Base-by-base conservation (phyloP, 2,797 vertebrate species). In the Tapirus indicus region DNA sequence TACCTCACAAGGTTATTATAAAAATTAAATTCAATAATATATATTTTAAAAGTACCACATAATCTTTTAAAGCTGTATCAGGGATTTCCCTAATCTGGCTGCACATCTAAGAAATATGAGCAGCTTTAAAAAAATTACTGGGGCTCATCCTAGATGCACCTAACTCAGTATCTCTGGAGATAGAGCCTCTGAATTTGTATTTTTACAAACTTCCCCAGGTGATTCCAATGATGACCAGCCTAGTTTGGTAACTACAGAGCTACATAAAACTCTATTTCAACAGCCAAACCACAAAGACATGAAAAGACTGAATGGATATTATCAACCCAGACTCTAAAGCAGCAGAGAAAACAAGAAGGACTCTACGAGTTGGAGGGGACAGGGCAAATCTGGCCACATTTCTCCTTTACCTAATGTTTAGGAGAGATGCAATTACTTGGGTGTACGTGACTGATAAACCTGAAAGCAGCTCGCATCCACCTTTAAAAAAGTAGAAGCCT, bases 21-120 rank as follows among this genome's bases (percentile, higher is more conserved):
- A 94, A 97, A 95, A 71, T 83, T 54, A 88, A 95, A 91, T 75
- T 91, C 66, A 83, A 21, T 75, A 79, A 66, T 80, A 82, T 32
- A 75, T 41, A 72, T 32, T 94, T 56, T 35, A 38, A 89, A 66
- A 56, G 12, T 52, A 66, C 11, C 32, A 95, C 2, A 38, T 71
- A 75, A 80, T 69, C 44, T 95, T 47, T 71, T 86, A 91, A 66
- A 86, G 35, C 14, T 83, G 1, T 64, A 75, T 82, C n/a, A 60
- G 25, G 47, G 44, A 92, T 54, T 71, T 88, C 60, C 66, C 58
- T 68, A 85, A 75, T 92, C 68, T 44, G 74, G 47, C 14, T 49
- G 8, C 41, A 95, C 27, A 85, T n/a, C 83, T 88, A 52, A 92
- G 83, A 90, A 92, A 90, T 23, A 11, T 1, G 72, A 95, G 72